A percentile compares a stretch with the other conserved stretches of the same genome.
Conservation (phyloP, 2,113 vertebrate species). For the Salvelinus fontinalis region DNA sequence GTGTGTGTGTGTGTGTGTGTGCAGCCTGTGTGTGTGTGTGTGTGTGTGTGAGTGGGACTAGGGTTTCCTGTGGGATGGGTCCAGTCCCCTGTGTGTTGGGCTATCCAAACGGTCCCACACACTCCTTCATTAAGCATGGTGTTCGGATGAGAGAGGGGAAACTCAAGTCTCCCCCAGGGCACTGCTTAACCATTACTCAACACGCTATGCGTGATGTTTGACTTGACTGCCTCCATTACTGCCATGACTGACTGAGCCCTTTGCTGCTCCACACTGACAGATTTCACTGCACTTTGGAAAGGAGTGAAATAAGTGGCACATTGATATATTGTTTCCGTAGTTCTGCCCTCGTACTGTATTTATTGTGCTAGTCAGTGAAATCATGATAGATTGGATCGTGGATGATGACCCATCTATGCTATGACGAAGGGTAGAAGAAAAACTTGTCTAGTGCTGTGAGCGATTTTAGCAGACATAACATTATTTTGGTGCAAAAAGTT, state of each 20-base stretch:
- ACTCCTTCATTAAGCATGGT: conserved; percentile 62
- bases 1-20: too few species aligned
- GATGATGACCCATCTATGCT: not conserved
- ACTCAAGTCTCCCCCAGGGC: conserved; percentile 60
- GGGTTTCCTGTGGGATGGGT: conserved; percentile 44
- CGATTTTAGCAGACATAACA: not conserved
- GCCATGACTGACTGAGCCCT: conserved; percentile 35
- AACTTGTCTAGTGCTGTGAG: not conserved
- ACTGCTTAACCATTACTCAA: conserved; percentile 63
- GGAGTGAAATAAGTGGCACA: conserved; percentile 24
- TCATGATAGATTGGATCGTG: not conserved
- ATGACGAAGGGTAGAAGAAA: not conserved
- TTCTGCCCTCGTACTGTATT: too few species aligned
- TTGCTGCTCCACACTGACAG: conserved; percentile 48
- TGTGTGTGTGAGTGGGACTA: not conserved
- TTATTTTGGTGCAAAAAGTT: not conserved
- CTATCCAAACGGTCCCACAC: conserved; percentile 52
- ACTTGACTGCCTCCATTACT: conserved; percentile 63
- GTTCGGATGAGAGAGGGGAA: conserved; percentile 61
- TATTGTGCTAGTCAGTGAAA: too few species aligned
- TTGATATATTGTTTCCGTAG: not conserved
- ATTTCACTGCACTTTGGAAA: conserved; percentile 47
- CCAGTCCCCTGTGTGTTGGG: conserved; percentile 34
- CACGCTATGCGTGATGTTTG: conserved; percentile 61
- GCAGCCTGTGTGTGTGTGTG: too few species aligned